Percentiles rank a stretch among this genome's conserved stretches.
These are phyloP conservation scores for Monopterus albus DNA, from an alignment of 2,113 vertebrate genomes.

Conservation along the genomic window DNA sequence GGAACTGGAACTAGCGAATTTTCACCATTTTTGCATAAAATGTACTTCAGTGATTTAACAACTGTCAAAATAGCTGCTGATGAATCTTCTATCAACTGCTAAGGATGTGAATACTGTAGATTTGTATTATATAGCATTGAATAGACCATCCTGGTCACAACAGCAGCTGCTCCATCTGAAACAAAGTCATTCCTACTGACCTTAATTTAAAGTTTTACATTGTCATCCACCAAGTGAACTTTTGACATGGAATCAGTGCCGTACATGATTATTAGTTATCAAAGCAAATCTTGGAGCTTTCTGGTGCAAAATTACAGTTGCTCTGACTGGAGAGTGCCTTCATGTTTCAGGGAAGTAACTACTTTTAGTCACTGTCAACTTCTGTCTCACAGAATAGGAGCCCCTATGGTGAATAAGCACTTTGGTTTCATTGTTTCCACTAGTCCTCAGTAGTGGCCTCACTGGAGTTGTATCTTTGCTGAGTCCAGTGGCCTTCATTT, in stretches of 20 bases:
- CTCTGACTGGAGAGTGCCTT: constrained; percentile 11
- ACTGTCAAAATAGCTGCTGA: no score
- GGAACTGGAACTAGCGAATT: no score
- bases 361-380: constrained; percentile 43
- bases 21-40: no score
- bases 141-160: not conserved
- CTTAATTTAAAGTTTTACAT: not conserved
- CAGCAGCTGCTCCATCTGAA: constrained; percentile 3
- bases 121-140: not conserved
- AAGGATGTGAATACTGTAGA: not conserved
- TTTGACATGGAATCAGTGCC: constrained; percentile 18
- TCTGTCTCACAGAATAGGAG: constrained; percentile 26
- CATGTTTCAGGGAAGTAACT: constrained; percentile 31
- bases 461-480: constrained; percentile 16
- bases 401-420: constrained; percentile 20
- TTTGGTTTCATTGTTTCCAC: constrained; percentile 14
- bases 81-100: not conserved
- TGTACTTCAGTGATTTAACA: no score
- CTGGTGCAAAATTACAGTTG: constrained; percentile 18
- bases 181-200: not conserved
- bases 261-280: constrained; percentile 10
- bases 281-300: constrained; percentile 21
- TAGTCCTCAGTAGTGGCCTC: constrained; percentile 6
- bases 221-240: not conserved
- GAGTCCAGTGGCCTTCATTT: constrained; percentile 22